Percentiles rank a stretch among this genome's conserved stretches.
Conservation (phyloP, 2,797 vertebrate species). For the Percopsis omiscomaycus region DNA sequence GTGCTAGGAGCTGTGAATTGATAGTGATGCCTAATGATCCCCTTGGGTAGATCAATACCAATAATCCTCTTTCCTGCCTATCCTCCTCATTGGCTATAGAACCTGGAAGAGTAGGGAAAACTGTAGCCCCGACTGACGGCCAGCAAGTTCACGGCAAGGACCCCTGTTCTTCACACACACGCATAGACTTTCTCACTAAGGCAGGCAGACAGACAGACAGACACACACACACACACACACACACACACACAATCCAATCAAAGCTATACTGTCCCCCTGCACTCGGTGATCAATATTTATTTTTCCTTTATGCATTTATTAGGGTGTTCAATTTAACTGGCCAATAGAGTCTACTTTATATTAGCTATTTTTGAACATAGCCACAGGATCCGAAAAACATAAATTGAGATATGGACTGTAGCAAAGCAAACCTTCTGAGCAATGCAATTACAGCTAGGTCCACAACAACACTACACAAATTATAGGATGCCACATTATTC, state of each 20-base stretch:
- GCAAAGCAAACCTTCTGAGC: constrained; percentile 59
- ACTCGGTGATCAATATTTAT: constrained; percentile 65
- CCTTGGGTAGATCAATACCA: constrained; percentile 99
- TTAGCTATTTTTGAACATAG: constrained; percentile 62
- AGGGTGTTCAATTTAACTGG: constrained; percentile 60
- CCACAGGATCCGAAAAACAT: constrained; percentile 61
- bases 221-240: constrained; percentile 17
- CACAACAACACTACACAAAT: constrained; percentile 51
- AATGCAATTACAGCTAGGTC: constrained; percentile 62
- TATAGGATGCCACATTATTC: constrained; percentile 60
- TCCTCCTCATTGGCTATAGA: constrained; percentile 92
- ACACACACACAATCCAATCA: constrained; percentile 56
- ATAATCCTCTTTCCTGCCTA: constrained; percentile 97
- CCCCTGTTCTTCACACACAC: constrained; percentile 32
- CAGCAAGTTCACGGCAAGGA: constrained; percentile 61
- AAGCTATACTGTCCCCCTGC: constrained; percentile 56
- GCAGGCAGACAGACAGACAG: constrained; percentile 15
- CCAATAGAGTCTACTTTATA: constrained; percentile 57
- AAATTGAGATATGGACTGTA: constrained; percentile 62
- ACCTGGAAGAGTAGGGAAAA: constrained; percentile 72
- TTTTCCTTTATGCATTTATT: constrained; percentile 68
- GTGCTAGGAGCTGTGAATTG: constrained; percentile 97
- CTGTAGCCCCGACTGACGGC: constrained; percentile 69
- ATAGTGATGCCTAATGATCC: constrained; percentile 99
- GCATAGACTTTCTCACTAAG: constrained; percentile 17